Evolutionary conservation across 2,797 vertebrate species (phyloP), one percentile per base, ranked within the genome.

Genomic region (Spheniscus humboldti): DNA sequence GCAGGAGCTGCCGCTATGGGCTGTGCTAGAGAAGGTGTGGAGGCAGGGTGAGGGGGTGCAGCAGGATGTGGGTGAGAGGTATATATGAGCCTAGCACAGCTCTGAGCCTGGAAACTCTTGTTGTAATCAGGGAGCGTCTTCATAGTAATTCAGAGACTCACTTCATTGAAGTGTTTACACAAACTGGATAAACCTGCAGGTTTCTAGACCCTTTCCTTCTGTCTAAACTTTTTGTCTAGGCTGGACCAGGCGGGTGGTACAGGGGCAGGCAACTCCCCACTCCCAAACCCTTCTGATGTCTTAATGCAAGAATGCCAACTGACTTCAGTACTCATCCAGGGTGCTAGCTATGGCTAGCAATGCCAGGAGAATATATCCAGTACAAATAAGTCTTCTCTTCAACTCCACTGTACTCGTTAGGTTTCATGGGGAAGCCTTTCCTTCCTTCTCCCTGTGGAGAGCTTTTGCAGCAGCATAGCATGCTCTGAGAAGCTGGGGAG

Each of bases 51-150:
- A 74, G 28, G 16, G 7, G 28, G 37, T 47, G 57, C 50, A 73
- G 52, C 47, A 71, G 35, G 31, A 3, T 13, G 13, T 4, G 28
- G 4, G 4, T 22, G 17, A 39, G 33, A 55, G 37, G 24, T 20
- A 6, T 25, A 3, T 1, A 7, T 0, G 0, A 81, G 30, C 30
- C 23, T 55, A 45, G 52, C 16, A 6, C 1, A 6, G 8, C 30
- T 43, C 39, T 43, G 41, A 75, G 35, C 17, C 73, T 66, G 60
- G 30, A 74, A 79, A 35, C 8, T n/a, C 41, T 41, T 37, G 10
- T 37, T 39, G 33, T 10, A 25, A 16, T 69, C 59, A 12, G 37
- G 25, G 18, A 62, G 3, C 8, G 7, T 75, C 53, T 67, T 85
- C 45, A 39, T 6, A 69, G 41, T 28, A 62, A 30, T 43, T 90